Evolutionary conservation across 2,888 invertebrate species (phyloP), one percentile per base, ranked within the genome.

Genomic region (Nebria brevicollis): DNA sequence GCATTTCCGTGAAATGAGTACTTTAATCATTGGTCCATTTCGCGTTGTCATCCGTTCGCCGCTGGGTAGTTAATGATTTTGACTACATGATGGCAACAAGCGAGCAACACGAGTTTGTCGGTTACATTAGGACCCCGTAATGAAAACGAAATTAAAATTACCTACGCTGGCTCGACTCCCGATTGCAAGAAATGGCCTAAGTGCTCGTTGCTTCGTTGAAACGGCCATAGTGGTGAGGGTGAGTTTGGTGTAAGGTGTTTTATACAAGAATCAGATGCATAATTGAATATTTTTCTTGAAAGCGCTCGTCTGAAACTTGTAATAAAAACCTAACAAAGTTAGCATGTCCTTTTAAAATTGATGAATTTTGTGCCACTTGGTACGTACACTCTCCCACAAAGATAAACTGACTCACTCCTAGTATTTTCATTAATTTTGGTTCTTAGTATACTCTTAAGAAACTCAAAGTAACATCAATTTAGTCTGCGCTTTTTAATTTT

Each of bases 231-330:
- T 20, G 34, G 34, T 2, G 34, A 34, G 34, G 34, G 34, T 34
- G 34, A 4, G 5, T 34, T 34, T 2, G 1, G 34, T 34, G 34
- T 2, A 34, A 34, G 5, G 26, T 26, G 70, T 70, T 70, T 70
- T 70, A 70, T 70, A 70, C 70, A 70, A 34, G 34, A 70, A 26
- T 70, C 26, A 15, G 20, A 70, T 70, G 70, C 70, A 70, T 70
- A 70, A 70, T 70, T 70, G 25, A 70, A 70, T 70, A 70, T 70
- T 70, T 70, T 70, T 70, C 70, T 70, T 70, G 70, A 70, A 20
- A 70, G 25, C 70, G 34, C 70, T 70, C 26, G 11, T 15, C 26
- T 70, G 70, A 70, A 8, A 70, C 70, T 70, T 70, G 70, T 70
- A 25, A 54, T 54, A 54, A 54, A 25, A 70, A 70, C 70, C 26